Percentiles rank a stretch among this genome's conserved stretches.
These are phyloP conservation scores for Caenorhabditis uteleia DNA, from an alignment of 2,888 invertebrate genomes.

Conservation along the genomic window DNA sequence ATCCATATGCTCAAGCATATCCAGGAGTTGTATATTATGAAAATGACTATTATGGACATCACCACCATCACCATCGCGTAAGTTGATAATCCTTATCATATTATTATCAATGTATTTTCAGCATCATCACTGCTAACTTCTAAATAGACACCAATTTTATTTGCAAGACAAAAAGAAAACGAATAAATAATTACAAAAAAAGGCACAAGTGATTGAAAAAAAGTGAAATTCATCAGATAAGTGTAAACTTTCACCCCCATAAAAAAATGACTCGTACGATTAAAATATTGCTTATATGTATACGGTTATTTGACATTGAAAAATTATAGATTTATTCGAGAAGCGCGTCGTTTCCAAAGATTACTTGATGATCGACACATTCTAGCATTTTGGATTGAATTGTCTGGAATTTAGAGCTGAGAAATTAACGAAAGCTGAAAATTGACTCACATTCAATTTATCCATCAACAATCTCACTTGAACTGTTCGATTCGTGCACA, in stretches of 20 bases:
- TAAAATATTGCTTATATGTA: too few species aligned
- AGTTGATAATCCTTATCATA: not conserved
- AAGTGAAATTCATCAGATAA: too few species aligned
- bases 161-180: constrained; percentile 4
- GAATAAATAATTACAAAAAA: too few species aligned
- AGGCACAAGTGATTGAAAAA: too few species aligned
- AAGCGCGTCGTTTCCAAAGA: constrained; percentile 26
- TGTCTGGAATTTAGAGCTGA: not conserved
- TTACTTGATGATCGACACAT: constrained; percentile 22
- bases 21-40: constrained; percentile 31
- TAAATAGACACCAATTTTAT: not conserved
- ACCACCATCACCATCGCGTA: constrained; percentile 21
- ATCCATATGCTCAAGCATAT: constrained; percentile 6
- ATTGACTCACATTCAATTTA: constrained; percentile 22
- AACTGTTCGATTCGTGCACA: constrained; percentile 15
- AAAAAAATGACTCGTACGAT: too few species aligned
- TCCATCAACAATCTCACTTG: constrained; percentile 12
- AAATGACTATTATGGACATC: constrained; percentile 21
- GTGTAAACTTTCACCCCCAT: too few species aligned
- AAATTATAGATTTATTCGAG: constrained; percentile 12
- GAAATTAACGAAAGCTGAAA: not conserved
- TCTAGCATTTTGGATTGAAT: constrained; percentile 17
- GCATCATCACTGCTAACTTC: constrained; percentile 25
- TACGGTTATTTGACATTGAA: not conserved
- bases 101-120: too few species aligned